Conservation (phyloP, 1,140 invertebrate genomes). For the Drosophila ananassae region DNA sequence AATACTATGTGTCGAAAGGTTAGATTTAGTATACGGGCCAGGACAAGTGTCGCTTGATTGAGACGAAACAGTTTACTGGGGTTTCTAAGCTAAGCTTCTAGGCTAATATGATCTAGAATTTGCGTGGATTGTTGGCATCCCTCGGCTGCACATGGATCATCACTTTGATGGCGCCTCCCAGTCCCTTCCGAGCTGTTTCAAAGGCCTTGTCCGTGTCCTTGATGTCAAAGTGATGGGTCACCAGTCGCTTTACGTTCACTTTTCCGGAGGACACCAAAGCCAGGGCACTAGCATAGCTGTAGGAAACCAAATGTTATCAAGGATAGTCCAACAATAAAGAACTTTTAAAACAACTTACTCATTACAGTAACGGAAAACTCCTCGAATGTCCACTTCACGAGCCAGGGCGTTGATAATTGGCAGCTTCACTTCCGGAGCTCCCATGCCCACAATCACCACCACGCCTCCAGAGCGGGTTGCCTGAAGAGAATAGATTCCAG, state of each 20-base stretch:
- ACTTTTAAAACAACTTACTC: conserved; percentile 84
- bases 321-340: conserved; percentile 13
- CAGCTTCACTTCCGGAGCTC: conserved; percentile 90
- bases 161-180: conserved; percentile 93
- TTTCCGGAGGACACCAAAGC: conserved; percentile 92
- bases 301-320: not conserved
- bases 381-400: conserved; percentile 95
- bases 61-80: conserved; percentile 13
- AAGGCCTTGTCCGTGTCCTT: conserved; percentile 95
- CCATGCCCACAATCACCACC: conserved; percentile 94
- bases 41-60: conserved; percentile 12
- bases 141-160: conserved; percentile 93
- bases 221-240: conserved; percentile 95
- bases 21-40: conserved; percentile 15
- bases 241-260: conserved; percentile 93
- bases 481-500: conserved; percentile 83
- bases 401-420: conserved; percentile 92
- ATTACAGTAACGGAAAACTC: conserved; percentile 96
- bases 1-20: conserved; percentile 4
- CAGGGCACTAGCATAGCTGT: conserved; percentile 91
- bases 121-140: conserved; percentile 84
- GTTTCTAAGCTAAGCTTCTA: conserved; percentile 18
- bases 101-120: conserved; percentile 49
- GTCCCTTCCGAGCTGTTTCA: conserved; percentile 89
- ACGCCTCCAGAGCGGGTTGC: conserved; percentile 93